Percentiles rank a stretch among this genome's conserved stretches.
Evolutionary conservation across 2,797 vertebrate genomes (phyloP).

Genomic region (Lagorchestes hirsutus): DNA sequence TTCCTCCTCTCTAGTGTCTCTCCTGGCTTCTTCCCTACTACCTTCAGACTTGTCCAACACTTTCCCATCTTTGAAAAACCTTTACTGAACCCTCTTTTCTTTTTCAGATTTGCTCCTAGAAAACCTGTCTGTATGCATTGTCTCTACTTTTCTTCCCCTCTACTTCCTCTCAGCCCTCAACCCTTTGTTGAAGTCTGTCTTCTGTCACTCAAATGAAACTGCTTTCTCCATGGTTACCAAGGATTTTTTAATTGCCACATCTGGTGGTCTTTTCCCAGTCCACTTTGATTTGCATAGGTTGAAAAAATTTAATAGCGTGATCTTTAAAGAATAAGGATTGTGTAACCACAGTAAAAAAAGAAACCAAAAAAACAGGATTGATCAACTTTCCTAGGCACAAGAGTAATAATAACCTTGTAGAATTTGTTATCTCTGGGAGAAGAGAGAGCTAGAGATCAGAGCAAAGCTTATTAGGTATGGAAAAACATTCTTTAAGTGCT

Average conservation of each 20-base stretch:
- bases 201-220: not conserved
- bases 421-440: not conserved
- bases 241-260: not conserved
- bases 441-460: not conserved
- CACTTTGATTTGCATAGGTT: not conserved
- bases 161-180: not conserved
- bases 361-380: not conserved
- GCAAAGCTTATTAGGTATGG: not conserved
- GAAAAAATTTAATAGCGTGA: not conserved
- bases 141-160: too few species aligned
- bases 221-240: not conserved
- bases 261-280: not conserved
- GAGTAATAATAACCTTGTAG: not conserved
- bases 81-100: too few species aligned
- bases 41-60: too few species aligned
- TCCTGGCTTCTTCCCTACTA: too few species aligned
- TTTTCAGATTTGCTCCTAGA: too few species aligned
- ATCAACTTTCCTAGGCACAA: not conserved
- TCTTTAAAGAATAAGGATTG: not conserved
- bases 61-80: too few species aligned
- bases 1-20: too few species aligned
- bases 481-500: not conserved
- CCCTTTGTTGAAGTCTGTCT: not conserved
- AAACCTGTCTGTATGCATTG: too few species aligned
- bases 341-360: not conserved